Evolutionary conservation across 2,888 invertebrate genomes (phyloP), one percentile per base, ranked within the genome.

Genomic region (Drosophila silvestris): DNA sequence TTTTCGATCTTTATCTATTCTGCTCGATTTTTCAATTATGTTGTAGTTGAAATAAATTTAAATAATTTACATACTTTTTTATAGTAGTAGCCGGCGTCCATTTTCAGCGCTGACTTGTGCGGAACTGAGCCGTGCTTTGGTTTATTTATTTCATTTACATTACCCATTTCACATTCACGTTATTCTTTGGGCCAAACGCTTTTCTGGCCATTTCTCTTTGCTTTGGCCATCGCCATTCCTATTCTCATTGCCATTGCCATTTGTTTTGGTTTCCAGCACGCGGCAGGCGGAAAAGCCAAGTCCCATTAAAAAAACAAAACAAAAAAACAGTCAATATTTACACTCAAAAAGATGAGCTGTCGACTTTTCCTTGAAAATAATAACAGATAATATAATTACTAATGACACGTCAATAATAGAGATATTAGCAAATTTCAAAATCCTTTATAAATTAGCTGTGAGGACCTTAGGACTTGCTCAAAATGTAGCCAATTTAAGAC

Each of bases 41-140:
- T 58, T 16, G 9, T 16, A 26, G 9, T 59, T 66, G 33, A 7
- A 12, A 28, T 51, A 32, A 19, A 32, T 56, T 26, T 14, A 54
- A 54, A 50, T 37, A 77, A 59, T 68, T 62, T 66, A 89, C 90
- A 72, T 90, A 88, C 85, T 82, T 88, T 87, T 85, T 74, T 88
- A 60, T 72, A 74, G 60, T 74, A 73, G 66, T 33, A 74, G 67
- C 74, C 83, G 83, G 90, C 83, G 85, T 82, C 86, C 90, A 90
- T 90, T 83, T 82, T 71, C 90, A 75, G 69, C 56, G 89, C 89
- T 63, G 81, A 78, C 76, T 85, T 82, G 64, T 72, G 81, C 79
- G 79, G 60, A 85, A 86, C 86, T 90, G 89, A 84, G 76, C 74
- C 57, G 35, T 51, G 50, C n/a, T 50, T 70, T 72, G 77, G 59